Conservation (phyloP, 2,797 vertebrate species). For the Xiphorhynchus erythropygius region DNA sequence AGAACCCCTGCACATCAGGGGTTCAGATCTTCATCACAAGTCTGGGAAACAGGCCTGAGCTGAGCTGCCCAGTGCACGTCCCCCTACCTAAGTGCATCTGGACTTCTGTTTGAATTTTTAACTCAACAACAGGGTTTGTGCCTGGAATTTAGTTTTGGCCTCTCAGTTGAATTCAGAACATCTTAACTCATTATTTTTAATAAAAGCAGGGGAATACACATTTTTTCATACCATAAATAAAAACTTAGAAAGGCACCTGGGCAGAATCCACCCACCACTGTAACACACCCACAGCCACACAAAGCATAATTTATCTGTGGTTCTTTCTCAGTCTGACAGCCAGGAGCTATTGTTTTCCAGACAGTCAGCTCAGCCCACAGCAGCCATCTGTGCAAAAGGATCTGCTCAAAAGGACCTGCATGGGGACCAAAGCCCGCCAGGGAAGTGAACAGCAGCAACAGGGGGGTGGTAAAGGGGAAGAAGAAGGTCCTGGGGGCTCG, state of each 20-base stretch:
- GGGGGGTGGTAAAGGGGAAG: no score
- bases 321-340: not conserved
- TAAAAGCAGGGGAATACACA: not conserved
- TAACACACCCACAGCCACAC: no score
- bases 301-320: fast-evolving
- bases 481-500: not conserved
- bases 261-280: fast-evolving
- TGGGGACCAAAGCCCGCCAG: not conserved
- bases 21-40: not conserved
- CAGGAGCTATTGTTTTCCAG: not conserved
- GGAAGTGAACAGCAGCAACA: fast-evolving
- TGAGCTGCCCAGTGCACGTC: fast-evolving
- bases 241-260: not conserved
- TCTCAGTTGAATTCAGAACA: not conserved
- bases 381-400: no score
- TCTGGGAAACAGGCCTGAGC: not conserved
- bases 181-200: not conserved
- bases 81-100: not conserved
- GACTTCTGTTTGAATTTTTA: not conserved
- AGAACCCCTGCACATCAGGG: not conserved
- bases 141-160: not conserved
- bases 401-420: not conserved
- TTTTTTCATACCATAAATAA: not conserved
- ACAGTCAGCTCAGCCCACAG: not conserved
- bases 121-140: not conserved